Percentiles rank a stretch among this genome's conserved stretches.
Evolutionary conservation across 2,888 invertebrate genomes (phyloP).

Genomic region (Cotesia congregata): DNA sequence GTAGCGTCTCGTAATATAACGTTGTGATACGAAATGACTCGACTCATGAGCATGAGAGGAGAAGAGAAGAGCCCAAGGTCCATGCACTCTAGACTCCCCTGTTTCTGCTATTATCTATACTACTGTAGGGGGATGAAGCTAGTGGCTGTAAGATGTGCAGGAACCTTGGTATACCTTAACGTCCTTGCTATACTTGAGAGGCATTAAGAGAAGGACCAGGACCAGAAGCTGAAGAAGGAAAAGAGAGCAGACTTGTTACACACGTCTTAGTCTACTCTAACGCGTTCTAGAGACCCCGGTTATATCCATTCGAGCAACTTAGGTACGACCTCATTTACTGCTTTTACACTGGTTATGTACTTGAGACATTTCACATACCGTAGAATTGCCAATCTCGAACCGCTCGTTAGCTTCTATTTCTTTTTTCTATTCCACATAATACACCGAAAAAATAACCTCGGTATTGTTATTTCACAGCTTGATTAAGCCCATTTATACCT

Average conservation of each 20-base stretch:
- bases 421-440: constrained; percentile 1
- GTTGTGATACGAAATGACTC: constrained; percentile 7
- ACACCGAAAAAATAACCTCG: not conserved
- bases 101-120: not conserved
- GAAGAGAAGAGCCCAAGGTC: not conserved
- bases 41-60: not conserved
- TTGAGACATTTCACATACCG: constrained; percentile 9
- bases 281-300: not conserved
- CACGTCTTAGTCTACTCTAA: not conserved
- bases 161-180: not conserved
- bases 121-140: not conserved
- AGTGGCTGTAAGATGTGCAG: not conserved
- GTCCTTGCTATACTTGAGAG: not conserved
- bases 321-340: constrained; percentile 29
- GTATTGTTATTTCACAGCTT: not conserved
- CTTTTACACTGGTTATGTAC: constrained; percentile 28
- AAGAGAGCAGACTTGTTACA: not conserved
- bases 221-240: not conserved
- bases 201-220: not conserved
- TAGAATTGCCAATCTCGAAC: constrained; percentile 18
- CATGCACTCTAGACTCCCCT: not conserved
- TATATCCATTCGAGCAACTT: constrained; percentile 16
- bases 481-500: not conserved
- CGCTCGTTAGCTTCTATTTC: constrained; percentile 16
- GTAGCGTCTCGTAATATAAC: constrained; percentile 38